Evolutionary conservation across 1,140 invertebrate genomes (phyloP), one percentile per base, ranked within the genome.

Genomic region (Papilio dardanus): DNA sequence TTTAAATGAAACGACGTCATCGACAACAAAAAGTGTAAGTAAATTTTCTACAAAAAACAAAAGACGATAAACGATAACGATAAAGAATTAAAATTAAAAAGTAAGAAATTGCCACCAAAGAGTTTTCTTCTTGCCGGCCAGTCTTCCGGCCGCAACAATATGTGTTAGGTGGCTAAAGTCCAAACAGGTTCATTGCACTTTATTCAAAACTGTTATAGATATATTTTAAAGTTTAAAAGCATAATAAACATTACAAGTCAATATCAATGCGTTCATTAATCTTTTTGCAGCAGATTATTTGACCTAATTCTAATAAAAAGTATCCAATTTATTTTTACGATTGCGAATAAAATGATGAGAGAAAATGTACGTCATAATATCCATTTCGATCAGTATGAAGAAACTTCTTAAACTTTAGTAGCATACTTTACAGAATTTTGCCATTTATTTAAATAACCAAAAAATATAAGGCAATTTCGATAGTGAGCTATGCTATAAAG

Each of bases 201-300:
- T 5, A 62, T 62, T 62, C 54, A 30, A 28, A 62, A 62, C 10
- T 62, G 21, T 40, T 21, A 24, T 28, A 37, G 24, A 19, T 40
- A 40, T 35, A 7, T n/a, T n/a, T n/a, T n/a, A n/a, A n/a, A n/a
- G n/a, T n/a, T 69, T 24, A 14, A 69, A 69, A 69, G 67, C 33
- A 40, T n/a, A 42, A 69, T 37, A 69, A 69, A 69, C 33, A 69
- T 69, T 69, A 14, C 33, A 35, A 69, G 19, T 69, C 67, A 33
- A 69, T 69, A 40, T 37, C 67, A 40, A 35, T 40, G 14, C 19
- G n/a, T 69, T 40, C 67, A 69, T 37, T 35, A 69, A 69, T 69
- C 35, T 69, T 69, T 37, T 69, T 40, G 35, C 67, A 35, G 21
- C 67, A 69, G 35, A 69, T 69, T 69, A 69, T 35, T 19, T 69